Conservation (phyloP, 2,113 vertebrate genomes). For the Atherinomorus stipes region DNA sequence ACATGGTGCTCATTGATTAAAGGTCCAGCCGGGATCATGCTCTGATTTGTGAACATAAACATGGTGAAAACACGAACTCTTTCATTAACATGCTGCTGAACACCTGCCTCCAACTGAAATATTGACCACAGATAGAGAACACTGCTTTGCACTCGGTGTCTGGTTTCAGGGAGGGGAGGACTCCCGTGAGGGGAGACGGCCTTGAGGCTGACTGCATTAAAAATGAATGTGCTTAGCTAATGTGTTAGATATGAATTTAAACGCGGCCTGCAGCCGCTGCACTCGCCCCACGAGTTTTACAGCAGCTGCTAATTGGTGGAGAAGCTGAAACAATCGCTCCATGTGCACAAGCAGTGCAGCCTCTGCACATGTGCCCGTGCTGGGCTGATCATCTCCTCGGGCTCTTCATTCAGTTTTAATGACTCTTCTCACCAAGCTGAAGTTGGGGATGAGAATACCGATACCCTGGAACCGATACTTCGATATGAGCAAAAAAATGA, state of each 20-base stretch:
- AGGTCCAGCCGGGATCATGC: neutral
- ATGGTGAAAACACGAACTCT: neutral
- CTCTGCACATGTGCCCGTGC: neutral
- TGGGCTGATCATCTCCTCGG: conserved; percentile 4
- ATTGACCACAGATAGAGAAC: neutral
- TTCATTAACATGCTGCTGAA: neutral
- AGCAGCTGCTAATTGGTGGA: conserved; percentile 29
- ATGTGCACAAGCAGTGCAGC: neutral
- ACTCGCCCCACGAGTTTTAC: conserved; percentile 5
- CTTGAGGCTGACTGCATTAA: conserved; percentile 26
- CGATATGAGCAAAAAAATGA: no score
- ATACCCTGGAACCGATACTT: no score
- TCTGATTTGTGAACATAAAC: neutral
- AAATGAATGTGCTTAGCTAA: conserved; percentile 55
- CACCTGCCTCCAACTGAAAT: neutral
- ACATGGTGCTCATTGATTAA: no score
- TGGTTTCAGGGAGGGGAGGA: neutral
- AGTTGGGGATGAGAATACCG: no score
- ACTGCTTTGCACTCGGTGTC: conserved; percentile 8
- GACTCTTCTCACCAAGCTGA: neutral
- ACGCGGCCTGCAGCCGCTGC: conserved; percentile 18
- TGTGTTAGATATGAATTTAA: conserved; percentile 57
- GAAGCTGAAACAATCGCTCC: conserved; percentile 9
- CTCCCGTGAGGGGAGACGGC: conserved; percentile 16
- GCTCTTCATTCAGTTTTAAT: conserved; percentile 1